phyloP scores from a whole-genome alignment of 92 coral and sea anemone species.

The Isaurus tuberculatus region DNA sequence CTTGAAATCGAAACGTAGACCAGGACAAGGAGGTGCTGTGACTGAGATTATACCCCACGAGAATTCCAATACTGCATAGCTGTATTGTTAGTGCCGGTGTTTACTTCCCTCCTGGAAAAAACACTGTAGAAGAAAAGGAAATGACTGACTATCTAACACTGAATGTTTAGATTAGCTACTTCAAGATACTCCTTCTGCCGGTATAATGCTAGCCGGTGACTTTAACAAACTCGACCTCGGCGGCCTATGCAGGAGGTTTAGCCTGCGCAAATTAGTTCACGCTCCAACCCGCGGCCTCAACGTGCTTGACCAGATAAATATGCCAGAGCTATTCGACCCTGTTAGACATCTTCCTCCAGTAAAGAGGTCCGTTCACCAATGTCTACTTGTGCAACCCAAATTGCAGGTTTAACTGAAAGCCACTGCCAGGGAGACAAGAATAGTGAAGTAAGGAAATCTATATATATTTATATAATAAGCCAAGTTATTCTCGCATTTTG shows the following conservation, averaged over 20 bases:
- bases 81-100: constrained; percentile 31
- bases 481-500: too few relatives aligned
- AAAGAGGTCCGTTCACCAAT: constrained; percentile 35
- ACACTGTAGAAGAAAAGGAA: constrained; percentile 18
- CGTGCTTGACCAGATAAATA: neutral
- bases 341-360: constrained; percentile 29
- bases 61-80: constrained; percentile 40
- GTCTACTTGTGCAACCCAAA: constrained; percentile 46
- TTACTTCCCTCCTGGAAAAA: constrained; percentile 5
- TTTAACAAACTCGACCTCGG: constrained; percentile 48
- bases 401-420: constrained; percentile 34
- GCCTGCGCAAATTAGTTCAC: neutral
- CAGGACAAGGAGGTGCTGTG: too few relatives aligned
- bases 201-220: constrained; percentile 55
- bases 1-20: too few relatives aligned
- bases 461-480: too few relatives aligned
- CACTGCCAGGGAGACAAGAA: constrained; percentile 41
- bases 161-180: constrained; percentile 43
- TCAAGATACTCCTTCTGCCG: constrained; percentile 56
- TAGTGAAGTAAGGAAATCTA: constrained; percentile 52
- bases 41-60: too few relatives aligned
- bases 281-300: neutral
- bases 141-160: constrained; percentile 31
- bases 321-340: too few relatives aligned
- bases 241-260: constrained; percentile 32